Percentiles rank a stretch among this genome's conserved stretches.
These are phyloP conservation scores for Gobiocypris rarus DNA, from an alignment of 2,113 vertebrate genomes.

Conservation along the genomic window DNA sequence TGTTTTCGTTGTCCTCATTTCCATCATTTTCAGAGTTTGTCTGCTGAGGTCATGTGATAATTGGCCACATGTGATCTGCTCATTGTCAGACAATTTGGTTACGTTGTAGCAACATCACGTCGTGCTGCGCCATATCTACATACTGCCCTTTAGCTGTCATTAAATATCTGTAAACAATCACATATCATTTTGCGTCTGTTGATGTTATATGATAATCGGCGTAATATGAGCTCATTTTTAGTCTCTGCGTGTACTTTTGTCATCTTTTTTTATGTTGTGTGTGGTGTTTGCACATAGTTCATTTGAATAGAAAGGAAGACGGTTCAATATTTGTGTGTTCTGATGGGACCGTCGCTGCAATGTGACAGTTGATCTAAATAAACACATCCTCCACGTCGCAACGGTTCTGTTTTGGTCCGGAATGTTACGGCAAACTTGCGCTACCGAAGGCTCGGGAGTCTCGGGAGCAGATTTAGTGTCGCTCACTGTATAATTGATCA, in stretches of 20 bases:
- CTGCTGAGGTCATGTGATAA: conserved; percentile 46
- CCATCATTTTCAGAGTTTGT: conserved; percentile 50
- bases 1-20: conserved; percentile 43
- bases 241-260: background rate
- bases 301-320: conserved; percentile 2
- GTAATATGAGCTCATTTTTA: conserved; percentile 11
- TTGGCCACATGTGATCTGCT: conserved; percentile 45
- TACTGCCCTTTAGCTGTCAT: conserved; percentile 30
- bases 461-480: background rate
- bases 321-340: conserved; percentile 22
- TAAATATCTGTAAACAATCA: conserved; percentile 38
- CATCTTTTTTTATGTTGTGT: background rate
- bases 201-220: conserved; percentile 27
- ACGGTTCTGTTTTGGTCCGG: conserved; percentile 11
- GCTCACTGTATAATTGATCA: conserved; percentile 7
- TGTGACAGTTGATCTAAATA: background rate
- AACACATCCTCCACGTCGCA: background rate
- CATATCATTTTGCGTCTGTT: conserved; percentile 34
- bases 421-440: conserved; percentile 5
- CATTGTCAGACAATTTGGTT: conserved; percentile 15
- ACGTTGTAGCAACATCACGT: conserved; percentile 1
- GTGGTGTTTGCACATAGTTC: background rate
- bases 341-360: background rate
- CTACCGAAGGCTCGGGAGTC: background rate
- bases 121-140: background rate